Evolutionary conservation across 2,888 invertebrate genomes (phyloP).

Genomic region (Pyrochroa serraticornis): DNA sequence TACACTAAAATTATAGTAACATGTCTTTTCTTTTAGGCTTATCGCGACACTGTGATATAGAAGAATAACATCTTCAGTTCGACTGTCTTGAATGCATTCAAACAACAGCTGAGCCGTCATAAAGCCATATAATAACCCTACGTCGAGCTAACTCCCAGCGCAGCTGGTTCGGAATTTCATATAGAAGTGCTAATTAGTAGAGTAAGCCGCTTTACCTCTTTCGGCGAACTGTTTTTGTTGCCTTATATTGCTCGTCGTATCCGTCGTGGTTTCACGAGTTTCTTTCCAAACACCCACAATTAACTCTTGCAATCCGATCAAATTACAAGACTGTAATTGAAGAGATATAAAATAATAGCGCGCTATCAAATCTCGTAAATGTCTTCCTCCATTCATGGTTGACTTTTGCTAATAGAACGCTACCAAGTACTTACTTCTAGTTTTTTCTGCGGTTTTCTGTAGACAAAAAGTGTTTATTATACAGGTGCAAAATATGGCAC

Average conservation of each 20-base stretch:
- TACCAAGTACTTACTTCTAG: background rate
- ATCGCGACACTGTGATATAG: constrained; percentile 45
- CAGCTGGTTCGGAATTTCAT: constrained; percentile 57
- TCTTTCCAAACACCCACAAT: constrained; percentile 19
- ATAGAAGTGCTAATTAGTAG: constrained; percentile 56
- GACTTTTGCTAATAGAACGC: background rate
- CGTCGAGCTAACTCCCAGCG: constrained; percentile 31
- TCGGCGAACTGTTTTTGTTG: constrained; percentile 48
- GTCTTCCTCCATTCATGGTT: too few species aligned
- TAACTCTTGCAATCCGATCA: background rate
- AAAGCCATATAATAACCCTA: constrained; percentile 45
- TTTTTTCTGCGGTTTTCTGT: too few species aligned
- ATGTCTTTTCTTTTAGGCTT: constrained; percentile 48
- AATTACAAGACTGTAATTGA: too few species aligned
- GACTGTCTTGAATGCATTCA: constrained; percentile 31
- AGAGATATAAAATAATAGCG: background rate
- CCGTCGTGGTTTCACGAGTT: constrained; percentile 47
- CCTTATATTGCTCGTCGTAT: constrained; percentile 42
- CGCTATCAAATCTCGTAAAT: background rate
- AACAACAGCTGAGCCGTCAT: constrained; percentile 47
- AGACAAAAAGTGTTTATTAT: too few species aligned
- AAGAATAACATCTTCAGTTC: constrained; percentile 38
- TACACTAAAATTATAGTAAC: constrained; percentile 32
- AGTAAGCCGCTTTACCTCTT: constrained; percentile 50
- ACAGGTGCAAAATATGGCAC: too few species aligned